phyloP scores from a whole-genome alignment of 2,888 invertebrate species.

The Gnatocerus cornutus region DNA sequence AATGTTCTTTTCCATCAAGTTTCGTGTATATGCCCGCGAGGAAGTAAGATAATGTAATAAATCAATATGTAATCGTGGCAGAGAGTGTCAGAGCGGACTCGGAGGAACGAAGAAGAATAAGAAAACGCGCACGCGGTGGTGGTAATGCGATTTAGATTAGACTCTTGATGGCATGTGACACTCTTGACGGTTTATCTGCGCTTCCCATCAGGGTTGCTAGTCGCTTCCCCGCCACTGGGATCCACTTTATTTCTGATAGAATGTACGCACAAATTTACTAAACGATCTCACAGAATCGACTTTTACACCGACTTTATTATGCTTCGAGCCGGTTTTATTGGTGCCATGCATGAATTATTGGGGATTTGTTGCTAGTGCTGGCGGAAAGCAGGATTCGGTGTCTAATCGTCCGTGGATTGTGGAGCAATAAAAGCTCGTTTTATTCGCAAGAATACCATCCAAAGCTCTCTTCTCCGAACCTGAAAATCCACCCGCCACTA shows the following conservation, averaged over 20 bases:
- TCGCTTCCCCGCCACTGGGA: slow-evolving; percentile 43
- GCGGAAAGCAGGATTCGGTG: slow-evolving; percentile 36
- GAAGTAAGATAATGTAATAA: slow-evolving; percentile 64
- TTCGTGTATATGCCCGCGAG: slow-evolving; percentile 53
- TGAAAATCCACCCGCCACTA: slow-evolving; percentile 12
- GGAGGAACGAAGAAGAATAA: slow-evolving; percentile 53
- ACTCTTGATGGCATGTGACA: slow-evolving; percentile 67
- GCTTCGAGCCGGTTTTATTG: slow-evolving; percentile 41
- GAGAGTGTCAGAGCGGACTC: slow-evolving; percentile 59
- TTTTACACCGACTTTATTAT: slow-evolving; percentile 47
- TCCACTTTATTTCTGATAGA: slow-evolving; percentile 47
- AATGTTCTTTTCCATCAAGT: slow-evolving; percentile 56
- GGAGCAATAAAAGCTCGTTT: slow-evolving; percentile 40
- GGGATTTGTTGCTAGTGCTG: slow-evolving; percentile 44
- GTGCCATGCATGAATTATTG: slow-evolving; percentile 47
- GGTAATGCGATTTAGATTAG: slow-evolving; percentile 69
- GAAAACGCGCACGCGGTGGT: slow-evolving; percentile 53
- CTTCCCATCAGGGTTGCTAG: slow-evolving; percentile 59
- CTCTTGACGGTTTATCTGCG: slow-evolving; percentile 66
- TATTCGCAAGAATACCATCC: slow-evolving; percentile 26
- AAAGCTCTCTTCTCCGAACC: slow-evolving; percentile 11
- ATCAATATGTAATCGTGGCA: slow-evolving; percentile 64
- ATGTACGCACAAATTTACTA: slow-evolving; percentile 50
- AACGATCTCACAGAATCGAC: slow-evolving; percentile 45
- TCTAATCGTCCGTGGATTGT: slow-evolving; percentile 41